Percentiles rank a stretch among this genome's conserved stretches.
These are phyloP conservation scores for Drosophila tristis DNA, from an alignment of 1,140 invertebrate species.

Conservation along the genomic window DNA sequence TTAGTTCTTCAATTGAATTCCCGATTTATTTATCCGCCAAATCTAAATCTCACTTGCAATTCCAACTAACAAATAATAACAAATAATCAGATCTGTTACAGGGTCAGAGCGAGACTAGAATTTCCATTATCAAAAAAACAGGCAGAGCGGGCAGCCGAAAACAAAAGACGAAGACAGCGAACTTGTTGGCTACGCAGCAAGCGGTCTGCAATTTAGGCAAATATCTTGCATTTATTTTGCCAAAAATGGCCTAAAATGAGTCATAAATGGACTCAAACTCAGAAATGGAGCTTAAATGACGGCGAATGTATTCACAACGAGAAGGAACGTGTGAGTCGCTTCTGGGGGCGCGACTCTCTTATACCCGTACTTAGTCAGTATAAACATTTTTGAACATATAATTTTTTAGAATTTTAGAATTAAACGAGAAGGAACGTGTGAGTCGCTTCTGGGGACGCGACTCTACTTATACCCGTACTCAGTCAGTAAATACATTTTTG, in stretches of 20 bases:
- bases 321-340: no score
- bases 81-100: slow-evolving; percentile 70
- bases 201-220: slow-evolving; percentile 64
- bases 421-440: no score
- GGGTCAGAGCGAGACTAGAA: slow-evolving; percentile 68
- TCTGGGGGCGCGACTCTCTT: no score
- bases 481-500: no score
- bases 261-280: neutral
- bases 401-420: no score
- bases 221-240: slow-evolving; percentile 69
- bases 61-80: slow-evolving; percentile 35
- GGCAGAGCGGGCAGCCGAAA: slow-evolving; percentile 28
- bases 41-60: slow-evolving; percentile 57
- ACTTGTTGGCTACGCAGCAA: slow-evolving; percentile 51
- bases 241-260: slow-evolving; percentile 65
- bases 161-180: slow-evolving; percentile 78
- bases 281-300: slow-evolving; percentile 63
- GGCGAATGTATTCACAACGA: slow-evolving; percentile 31
- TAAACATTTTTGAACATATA: no score
- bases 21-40: slow-evolving; percentile 37
- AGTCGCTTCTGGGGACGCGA: no score
- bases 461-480: no score
- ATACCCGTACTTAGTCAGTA: no score
- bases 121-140: slow-evolving; percentile 66
- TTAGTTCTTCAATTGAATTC: slow-evolving; percentile 20